Percentiles rank a stretch among this genome's conserved stretches.
Evolutionary conservation across 2,888 invertebrate genomes (phyloP).

Genomic region (Nemotelus nigrinus): DNA sequence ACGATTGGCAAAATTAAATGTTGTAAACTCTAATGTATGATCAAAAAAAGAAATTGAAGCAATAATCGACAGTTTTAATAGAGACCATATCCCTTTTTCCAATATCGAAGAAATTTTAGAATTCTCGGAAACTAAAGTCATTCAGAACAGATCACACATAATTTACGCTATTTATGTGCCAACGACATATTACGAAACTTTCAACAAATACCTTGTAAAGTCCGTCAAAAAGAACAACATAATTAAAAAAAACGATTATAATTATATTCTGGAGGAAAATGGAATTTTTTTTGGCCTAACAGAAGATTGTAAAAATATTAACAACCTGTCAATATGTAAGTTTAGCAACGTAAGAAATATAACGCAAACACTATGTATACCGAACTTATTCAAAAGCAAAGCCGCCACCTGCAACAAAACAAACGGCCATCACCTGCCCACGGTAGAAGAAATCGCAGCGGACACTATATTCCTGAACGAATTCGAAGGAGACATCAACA

Average conservation of each 20-base stretch:
- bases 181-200: neutral
- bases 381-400: neutral
- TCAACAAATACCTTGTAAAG: neutral
- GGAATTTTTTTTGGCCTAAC: neutral
- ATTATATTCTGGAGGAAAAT: conserved; percentile 23
- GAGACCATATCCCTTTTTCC: conserved; percentile 47
- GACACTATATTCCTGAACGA: conserved; percentile 11
- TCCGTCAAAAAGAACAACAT: conserved; percentile 21
- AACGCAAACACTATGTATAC: neutral
- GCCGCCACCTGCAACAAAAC: conserved; percentile 5
- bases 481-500: neutral
- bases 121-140: neutral
- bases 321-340: conserved; percentile 1
- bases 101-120: conserved; percentile 24
- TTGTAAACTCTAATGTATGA: conserved; percentile 51
- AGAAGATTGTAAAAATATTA: neutral
- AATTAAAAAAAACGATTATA: conserved; percentile 47
- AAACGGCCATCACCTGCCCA: conserved; percentile 1
- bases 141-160: neutral
- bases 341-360: neutral
- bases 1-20: conserved; percentile 49
- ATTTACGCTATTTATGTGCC: conserved; percentile 4
- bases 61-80: conserved; percentile 46
- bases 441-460: conserved; percentile 1
- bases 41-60: conserved; percentile 48